Percentiles rank a stretch among this genome's conserved stretches.
These are phyloP conservation scores for Melospiza melodia DNA, from an alignment of 2,113 vertebrate genomes.

Conservation along the genomic window DNA sequence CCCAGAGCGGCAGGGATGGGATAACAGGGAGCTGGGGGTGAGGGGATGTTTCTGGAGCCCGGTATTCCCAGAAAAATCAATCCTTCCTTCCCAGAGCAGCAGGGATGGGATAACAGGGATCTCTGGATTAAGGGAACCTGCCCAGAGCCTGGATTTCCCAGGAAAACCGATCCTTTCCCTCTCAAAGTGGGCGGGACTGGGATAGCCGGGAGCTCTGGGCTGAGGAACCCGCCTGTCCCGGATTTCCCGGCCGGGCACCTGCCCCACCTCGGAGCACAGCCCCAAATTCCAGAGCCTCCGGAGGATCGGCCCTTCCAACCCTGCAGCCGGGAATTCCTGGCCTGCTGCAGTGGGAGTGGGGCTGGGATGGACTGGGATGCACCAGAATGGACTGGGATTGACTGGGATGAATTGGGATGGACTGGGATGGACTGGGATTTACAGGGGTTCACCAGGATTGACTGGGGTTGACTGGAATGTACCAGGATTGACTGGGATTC, in stretches of 20 bases:
- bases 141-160: too few species aligned
- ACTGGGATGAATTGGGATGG: background rate
- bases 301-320: background rate
- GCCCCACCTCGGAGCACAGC: background rate
- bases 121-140: too few species aligned
- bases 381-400: background rate
- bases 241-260: background rate
- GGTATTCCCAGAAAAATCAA: too few species aligned
- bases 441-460: rapidly evolving
- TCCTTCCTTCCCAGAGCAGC: too few species aligned
- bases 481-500: too few species aligned
- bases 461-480: too few species aligned
- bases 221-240: too few species aligned
- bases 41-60: too few species aligned
- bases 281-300: background rate
- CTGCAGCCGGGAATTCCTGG: background rate
- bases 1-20: too few species aligned
- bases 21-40: background rate
- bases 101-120: background rate
- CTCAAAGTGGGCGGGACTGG: too few species aligned
- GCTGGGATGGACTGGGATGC: too few species aligned
- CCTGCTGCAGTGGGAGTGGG: background rate
- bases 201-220: background rate
- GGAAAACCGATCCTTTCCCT: too few species aligned
- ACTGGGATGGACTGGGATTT: rapidly evolving